Conservation (phyloP, 2,797 vertebrate genomes). For the Phrynocephalus vlangalii region DNA sequence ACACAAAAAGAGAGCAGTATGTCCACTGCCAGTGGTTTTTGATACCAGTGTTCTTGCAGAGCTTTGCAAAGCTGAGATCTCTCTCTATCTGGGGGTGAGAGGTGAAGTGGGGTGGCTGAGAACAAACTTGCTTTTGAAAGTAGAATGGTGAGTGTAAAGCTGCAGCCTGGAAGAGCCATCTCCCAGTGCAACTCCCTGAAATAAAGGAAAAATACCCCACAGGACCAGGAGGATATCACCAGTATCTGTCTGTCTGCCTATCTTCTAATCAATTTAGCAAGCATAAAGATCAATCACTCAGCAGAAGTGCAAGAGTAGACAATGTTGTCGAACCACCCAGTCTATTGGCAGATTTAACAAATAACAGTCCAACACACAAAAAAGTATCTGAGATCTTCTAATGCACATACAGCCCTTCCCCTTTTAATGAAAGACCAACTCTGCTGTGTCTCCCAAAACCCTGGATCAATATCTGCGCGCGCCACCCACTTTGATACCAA, state of each 20-base stretch:
- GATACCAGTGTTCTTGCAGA: not conserved
- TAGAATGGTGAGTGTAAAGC: not conserved
- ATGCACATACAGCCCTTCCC: not conserved
- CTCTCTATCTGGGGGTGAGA: not conserved
- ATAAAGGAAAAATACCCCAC: not conserved
- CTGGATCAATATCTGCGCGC: not conserved
- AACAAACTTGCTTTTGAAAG: not conserved
- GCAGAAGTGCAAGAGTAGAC: not conserved
- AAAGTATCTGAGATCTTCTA: not conserved
- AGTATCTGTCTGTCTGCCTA: not conserved
- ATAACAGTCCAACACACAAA: not conserved
- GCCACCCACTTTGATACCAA: not conserved
- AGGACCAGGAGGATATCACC: not conserved
- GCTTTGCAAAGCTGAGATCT: constrained; percentile 14
- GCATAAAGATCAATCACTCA: not conserved
- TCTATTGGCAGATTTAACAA: constrained; percentile 12
- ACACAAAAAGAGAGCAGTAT: not conserved
- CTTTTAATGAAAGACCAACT: constrained; percentile 13
- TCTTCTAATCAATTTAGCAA: not conserved
- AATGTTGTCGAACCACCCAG: not conserved
- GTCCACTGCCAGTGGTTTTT: not conserved
- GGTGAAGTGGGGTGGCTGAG: not conserved
- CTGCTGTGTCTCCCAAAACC: constrained; percentile 7
- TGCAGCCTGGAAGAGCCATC: not conserved
- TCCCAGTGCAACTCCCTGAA: not conserved